Conservation (phyloP, 2,113 vertebrate species). For the Cygnus buccinator region DNA sequence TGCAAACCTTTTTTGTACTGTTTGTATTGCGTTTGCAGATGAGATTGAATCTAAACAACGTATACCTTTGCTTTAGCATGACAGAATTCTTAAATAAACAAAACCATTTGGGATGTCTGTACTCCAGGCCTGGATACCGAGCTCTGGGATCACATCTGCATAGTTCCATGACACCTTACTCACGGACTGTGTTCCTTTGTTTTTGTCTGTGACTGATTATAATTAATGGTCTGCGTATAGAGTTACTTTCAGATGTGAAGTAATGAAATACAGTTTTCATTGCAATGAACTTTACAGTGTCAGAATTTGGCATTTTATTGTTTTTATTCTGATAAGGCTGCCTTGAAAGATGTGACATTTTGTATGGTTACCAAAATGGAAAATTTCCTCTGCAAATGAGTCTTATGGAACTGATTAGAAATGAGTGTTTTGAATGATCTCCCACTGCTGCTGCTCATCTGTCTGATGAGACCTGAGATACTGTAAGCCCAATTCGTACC, state of each 20-base stretch:
- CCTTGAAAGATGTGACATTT: background rate
- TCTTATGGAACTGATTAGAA: background rate
- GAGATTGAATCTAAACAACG: background rate
- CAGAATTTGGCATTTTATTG: background rate
- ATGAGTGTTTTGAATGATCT: background rate
- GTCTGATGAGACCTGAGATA: background rate
- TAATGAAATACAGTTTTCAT: background rate
- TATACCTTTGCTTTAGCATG: background rate
- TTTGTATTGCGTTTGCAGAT: background rate
- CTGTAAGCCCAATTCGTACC: accelerated
- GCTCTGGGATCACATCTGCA: background rate
- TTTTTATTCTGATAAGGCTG: background rate
- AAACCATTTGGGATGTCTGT: background rate
- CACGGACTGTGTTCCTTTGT: accelerated
- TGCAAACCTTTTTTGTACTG: accelerated
- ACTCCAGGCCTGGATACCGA: background rate
- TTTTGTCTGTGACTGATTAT: background rate
- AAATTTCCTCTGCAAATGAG: constrained; percentile 11
- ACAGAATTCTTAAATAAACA: background rate
- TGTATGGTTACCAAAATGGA: background rate
- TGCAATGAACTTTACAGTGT: background rate
- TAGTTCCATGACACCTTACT: accelerated
- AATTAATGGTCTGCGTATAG: background rate
- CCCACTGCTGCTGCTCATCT: background rate
- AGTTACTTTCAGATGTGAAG: background rate